Percentiles rank a stretch among this genome's conserved stretches.
Conservation (phyloP, 2,888 invertebrate genomes). For the Druceiella hillmani region DNA sequence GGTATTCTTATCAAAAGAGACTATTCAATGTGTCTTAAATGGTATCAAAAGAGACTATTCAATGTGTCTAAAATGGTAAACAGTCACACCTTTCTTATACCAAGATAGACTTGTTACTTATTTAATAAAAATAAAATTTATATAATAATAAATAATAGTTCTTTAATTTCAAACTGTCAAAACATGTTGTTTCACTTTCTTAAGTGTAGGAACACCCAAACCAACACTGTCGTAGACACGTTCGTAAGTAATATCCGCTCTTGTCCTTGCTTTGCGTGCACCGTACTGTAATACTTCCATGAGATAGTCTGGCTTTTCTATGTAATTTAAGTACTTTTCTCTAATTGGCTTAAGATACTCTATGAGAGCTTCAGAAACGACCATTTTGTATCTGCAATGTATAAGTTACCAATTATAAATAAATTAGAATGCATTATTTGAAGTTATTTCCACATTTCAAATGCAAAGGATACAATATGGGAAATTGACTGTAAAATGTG, state of each 20-base stretch:
- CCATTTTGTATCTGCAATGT: conserved; percentile 59
- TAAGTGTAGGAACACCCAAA: conserved; percentile 24
- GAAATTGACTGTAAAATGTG: too few relatives aligned
- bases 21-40: too few relatives aligned
- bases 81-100: too few relatives aligned
- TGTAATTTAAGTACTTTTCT: conserved; percentile 49
- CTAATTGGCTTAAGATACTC: conserved; percentile 67
- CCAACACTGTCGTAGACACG: conserved; percentile 61
- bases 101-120: too few relatives aligned
- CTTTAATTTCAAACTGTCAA: not conserved
- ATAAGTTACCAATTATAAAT: too few relatives aligned
- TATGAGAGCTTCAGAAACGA: conserved; percentile 67
- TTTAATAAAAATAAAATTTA: not conserved
- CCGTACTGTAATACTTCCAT: conserved; percentile 58
- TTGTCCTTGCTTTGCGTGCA: conserved; percentile 54
- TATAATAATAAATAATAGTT: not conserved
- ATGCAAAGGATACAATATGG: too few relatives aligned
- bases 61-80: too few relatives aligned
- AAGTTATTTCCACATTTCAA: not conserved
- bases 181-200: not conserved
- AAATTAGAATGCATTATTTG: conserved; percentile 4
- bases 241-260: conserved; percentile 58
- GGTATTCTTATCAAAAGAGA: too few relatives aligned
- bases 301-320: conserved; percentile 58
- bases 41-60: too few relatives aligned